Evolutionary conservation across 2,797 vertebrate species (phyloP), one percentile per base, ranked within the genome.

Genomic region (Danio albolineatus): DNA sequence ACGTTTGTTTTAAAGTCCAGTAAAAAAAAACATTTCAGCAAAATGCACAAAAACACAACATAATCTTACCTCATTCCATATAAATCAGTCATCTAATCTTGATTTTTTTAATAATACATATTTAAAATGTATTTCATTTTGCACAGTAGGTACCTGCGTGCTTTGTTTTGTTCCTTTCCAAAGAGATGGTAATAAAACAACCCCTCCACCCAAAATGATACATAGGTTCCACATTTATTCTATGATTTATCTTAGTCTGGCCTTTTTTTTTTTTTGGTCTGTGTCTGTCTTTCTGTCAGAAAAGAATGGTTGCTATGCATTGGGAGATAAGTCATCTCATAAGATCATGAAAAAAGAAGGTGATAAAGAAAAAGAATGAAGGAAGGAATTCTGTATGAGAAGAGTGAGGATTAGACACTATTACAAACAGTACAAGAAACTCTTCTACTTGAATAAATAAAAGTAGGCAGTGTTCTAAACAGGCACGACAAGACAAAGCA

Each of bases 41-140:
- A 54, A 54, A 54, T 48, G 64, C 43, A 66, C 16, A 28, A 19
- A 41, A 64, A 44, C 7, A 19, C 51, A 9, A 12, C 64, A 10
- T 36, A n/a, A 36, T 49, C 14, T 67, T 78, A 59, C 62, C 59
- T 76, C 69, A 13, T 6, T 44, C 10, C 2, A 1, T 73, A 73
- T 48, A 82, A 73, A 79, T 75, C 83, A 74, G 56, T 76, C 84
- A 91, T 91, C 86, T 91, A 89, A 90, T 90, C 76, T 39, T 6
- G 28, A 81, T 56, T 74, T 85, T 73, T 72, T 85, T 84, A 28
- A 1, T 28, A 28, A 28, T 28, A 28, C 28, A 28, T 28, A 1
- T 28, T 28, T 28, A 28, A 28, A 28, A 28, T 28, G 28, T 28
- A 28, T 84, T 86, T 89, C 78, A 86, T 70, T 79, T 85, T 76